Evolutionary conservation across 2,797 vertebrate genomes (phyloP), one percentile per base, ranked within the genome.

Genomic region (Phalloptychus januarius): DNA sequence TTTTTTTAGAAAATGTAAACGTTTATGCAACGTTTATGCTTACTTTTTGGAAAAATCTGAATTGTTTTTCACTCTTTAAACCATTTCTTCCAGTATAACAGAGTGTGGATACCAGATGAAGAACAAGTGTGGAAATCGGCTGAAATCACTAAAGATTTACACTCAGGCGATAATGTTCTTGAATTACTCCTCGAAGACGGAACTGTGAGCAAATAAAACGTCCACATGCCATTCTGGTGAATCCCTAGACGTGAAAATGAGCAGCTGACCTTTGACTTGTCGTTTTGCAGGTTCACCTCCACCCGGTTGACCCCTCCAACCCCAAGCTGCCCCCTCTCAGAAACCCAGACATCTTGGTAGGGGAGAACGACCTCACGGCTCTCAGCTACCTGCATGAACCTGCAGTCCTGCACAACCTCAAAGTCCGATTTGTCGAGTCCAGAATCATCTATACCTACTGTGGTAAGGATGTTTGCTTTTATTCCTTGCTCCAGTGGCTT

Each of bases 321-420:
- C 92, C 91, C 23, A 90, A 92, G 31, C 95, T 99, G 79, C 98
- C 98, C 16, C 97, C 96, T 0, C 96, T 99, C 0, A 95, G 98
- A 81, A 99, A 99, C 86, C 98, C 98, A 0, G 98, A 99, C 91
- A 98, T 99, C 86, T 95, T 99, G n/a, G 98, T 99, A 74, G 98
- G 98, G 28, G 98, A 99, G 95, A 99, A 99, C 23, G 98, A 99
- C 91, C 97, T 99, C 91, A 99, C 98, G 0, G 98, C 98, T 3
- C 98, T 99, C 88, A 99, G 98, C 91, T 99, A 99, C 79, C 96
- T 99, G 69, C 98, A 99, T 0, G 98, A 99, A 65, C 98, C 98
- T 0, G 98, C 98, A 0, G 98, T 99, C 58, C 95, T 99, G 2
- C 98, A 99, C 89, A 99, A 99, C n/a, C 97, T 99, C 81, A 96